Evolutionary conservation across 1,140 invertebrate species (phyloP), one percentile per base, ranked within the genome.

Genomic region (Meloidogyne chitwoodi): DNA sequence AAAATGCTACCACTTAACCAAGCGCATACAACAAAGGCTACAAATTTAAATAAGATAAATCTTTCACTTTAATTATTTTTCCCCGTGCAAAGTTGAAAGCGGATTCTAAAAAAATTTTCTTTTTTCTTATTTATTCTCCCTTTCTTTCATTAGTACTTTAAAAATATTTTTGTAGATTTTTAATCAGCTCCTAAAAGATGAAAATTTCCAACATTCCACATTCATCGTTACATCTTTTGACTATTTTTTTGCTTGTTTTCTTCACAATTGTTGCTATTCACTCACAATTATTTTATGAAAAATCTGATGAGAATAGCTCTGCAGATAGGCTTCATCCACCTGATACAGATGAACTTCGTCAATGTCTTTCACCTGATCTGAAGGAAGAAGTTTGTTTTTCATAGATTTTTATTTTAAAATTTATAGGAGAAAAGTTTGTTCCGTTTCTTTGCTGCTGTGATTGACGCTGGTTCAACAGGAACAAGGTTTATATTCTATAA

Each of bases 381-480:
- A 83, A 84, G 26, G 71, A 81, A 64, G 70, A 81, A 62, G 79
- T 81, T 67, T 70, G n/a, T 69, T 77, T 27, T 14, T 24, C n/a
- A 77, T 75, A 16, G 19, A 64, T 65, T 34, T 11, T 24, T 44
- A 26, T 56, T 38, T 56, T 75, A 66, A 16, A n/a, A 26, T 12
- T 12, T 38, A 10, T 24, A 87, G 78, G 85, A 87, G 68, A 66
- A 70, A 34, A 44, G 27, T 31, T 75, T 81, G 26, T 85, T 86
- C 27, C 80, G 84, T 2, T 92, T 93, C 73, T 92, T 95, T 89
- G 93, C 93, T 0, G 92, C 95, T n/a, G 92, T 98, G 63, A 93
- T 98, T 76, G 95, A 98, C 89, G 95, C 94, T 1, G 95, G 95
- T 16, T 95, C 93, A 27, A 98, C 96, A 0, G 96, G 95, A 0